phyloP scores from a whole-genome alignment of 1,140 invertebrate genomes.

The Eriocheir sinensis region DNA sequence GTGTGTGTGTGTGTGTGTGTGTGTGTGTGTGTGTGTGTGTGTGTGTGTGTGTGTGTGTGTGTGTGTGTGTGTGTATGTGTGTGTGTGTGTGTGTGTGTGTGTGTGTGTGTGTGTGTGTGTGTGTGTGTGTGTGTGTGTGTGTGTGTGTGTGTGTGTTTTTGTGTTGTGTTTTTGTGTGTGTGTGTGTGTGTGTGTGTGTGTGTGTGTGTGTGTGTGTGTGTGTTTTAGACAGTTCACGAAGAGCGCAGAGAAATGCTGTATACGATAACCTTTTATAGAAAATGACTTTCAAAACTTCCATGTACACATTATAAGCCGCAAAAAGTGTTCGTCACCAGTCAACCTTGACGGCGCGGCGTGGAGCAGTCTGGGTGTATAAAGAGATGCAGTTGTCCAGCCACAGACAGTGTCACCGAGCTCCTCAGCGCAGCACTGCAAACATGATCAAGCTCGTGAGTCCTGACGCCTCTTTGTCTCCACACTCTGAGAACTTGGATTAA shows the following conservation, averaged over 20 bases:
- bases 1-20: constrained; percentile 29
- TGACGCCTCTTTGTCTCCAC: neutral
- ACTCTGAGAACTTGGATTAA: neutral
- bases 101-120: too few species aligned
- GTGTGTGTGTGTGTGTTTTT: neutral
- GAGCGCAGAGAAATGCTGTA: too few species aligned
- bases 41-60: neutral
- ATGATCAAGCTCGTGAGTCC: neutral
- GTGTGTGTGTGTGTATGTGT: constrained; percentile 8
- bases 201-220: too few species aligned
- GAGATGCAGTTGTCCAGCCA: neutral
- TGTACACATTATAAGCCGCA: too few species aligned
- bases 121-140: neutral
- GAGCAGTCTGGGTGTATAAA: neutral
- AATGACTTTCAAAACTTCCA: too few species aligned
- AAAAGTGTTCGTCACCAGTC: neutral
- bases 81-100: neutral
- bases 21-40: constrained; percentile 38
- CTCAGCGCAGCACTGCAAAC: neutral
- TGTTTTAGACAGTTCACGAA: too few species aligned
- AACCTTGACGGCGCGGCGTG: neutral
- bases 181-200: too few species aligned
- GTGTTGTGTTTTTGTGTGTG: neutral
- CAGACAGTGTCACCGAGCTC: neutral
- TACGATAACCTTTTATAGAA: too few species aligned